Percentiles rank a stretch among this genome's conserved stretches.
Evolutionary conservation across 2,797 vertebrate genomes (phyloP).

Genomic region (Petrocephalus schoutedeni): DNA sequence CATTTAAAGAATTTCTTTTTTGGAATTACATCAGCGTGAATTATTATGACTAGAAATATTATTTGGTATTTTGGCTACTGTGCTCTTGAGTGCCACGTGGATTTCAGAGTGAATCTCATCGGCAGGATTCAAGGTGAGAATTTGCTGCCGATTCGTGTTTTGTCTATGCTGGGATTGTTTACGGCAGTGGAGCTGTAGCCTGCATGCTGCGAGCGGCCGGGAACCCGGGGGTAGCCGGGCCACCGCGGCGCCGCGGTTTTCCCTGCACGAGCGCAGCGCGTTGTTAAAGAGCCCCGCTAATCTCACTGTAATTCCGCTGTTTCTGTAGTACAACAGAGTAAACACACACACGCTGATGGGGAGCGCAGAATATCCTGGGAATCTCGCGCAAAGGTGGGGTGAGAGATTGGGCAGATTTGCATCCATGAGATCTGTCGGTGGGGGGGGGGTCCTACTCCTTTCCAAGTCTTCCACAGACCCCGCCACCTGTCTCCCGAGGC

Average conservation of each 20-base stretch:
- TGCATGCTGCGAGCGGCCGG: not conserved
- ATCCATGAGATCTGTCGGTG: slow-evolving; percentile 18
- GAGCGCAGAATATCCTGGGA: not conserved
- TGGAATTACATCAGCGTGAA: not conserved
- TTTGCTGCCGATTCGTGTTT: not conserved
- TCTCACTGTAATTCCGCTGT: not conserved
- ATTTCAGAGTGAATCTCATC: not conserved
- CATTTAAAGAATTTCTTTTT: not conserved
- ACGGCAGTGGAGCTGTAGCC: not conserved
- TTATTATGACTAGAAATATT: not conserved
- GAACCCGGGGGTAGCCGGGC: not conserved
- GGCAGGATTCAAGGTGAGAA: not conserved
- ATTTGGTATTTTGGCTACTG: not conserved
- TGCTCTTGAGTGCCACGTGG: not conserved
- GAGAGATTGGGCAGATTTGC: not conserved
- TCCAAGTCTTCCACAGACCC: slow-evolving; percentile 9
- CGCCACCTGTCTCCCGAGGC: slow-evolving; percentile 37
- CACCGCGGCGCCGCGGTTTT: not conserved
- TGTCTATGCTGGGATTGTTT: slow-evolving; percentile 2
- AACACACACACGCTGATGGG: not conserved
- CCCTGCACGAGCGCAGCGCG: not conserved
- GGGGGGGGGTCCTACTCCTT: not conserved
- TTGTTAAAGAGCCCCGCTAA: not conserved
- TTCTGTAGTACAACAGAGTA: not conserved
- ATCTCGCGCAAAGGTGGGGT: not conserved